Evolutionary conservation across 2,888 invertebrate species (phyloP), one percentile per base, ranked within the genome.

Genomic region (Prionchulus punctatus): DNA sequence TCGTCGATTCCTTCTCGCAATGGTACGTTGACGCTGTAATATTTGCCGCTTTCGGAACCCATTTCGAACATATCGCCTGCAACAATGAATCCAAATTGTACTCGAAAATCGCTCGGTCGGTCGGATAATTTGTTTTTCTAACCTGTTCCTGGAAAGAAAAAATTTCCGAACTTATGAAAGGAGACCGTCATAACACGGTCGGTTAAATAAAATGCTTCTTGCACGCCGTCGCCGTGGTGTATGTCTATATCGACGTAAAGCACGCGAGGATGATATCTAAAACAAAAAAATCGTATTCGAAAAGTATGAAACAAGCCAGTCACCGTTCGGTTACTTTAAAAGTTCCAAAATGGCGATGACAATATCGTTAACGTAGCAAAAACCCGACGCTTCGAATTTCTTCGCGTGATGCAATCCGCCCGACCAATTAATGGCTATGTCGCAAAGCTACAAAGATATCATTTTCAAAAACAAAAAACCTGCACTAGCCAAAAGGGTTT

Each of bases 101-200:
- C 7, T n/a, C 23, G 21, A n/a, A n/a, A n/a, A n/a, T 15, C 15
- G 30, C 49, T 42, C 12, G 15, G 21, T 42, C 42, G 42, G 15
- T 42, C 42, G 15, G 21, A n/a, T n/a, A n/a, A n/a, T n/a, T n/a
- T n/a, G n/a, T n/a, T n/a, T n/a, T n/a, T n/a, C n/a, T n/a, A n/a
- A 73, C 76, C 96, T 0, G 96, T 98, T 18, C 96, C 94, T 0
- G 96, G 96, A 70, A 96, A 98, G 73, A 94, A 96, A 67, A 85
- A 88, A 68, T 90, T 90, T 1, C 96, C 96, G 70, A 92, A 96
- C 75, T 96, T 96, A 70, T 98, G 98, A 72, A 98, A 96, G 49
- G 92, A 94, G 1, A 96, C 92, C 0, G 98, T 98, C 96, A 98
- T 98, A 0, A 98, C 96, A 59, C 96, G 76, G 71, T 96, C 94